Conservation (phyloP, 2,797 vertebrate genomes). For the Phylloscopus collybita region DNA sequence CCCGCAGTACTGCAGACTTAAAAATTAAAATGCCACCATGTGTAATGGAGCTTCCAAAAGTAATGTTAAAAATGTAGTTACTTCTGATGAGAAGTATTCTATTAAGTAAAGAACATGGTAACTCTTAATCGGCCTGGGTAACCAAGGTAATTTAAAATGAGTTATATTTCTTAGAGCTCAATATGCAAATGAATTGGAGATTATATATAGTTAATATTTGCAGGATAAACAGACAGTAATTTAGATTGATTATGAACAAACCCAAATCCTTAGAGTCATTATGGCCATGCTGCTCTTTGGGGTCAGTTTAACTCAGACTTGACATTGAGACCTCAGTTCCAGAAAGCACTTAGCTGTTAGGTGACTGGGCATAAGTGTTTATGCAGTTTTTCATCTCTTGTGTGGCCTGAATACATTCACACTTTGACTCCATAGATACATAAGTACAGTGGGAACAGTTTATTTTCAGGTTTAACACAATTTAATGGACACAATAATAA, state of each 20-base stretch:
- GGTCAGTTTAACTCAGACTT: neutral
- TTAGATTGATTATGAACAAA: neutral
- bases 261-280: neutral
- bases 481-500: neutral
- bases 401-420: neutral
- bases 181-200: neutral
- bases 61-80: slow-evolving; percentile 63
- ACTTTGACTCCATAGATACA: neutral
- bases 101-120: slow-evolving; percentile 3
- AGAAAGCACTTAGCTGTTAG: neutral
- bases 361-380: neutral
- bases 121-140: neutral
- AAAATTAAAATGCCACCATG: slow-evolving; percentile 65
- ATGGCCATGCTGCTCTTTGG: neutral
- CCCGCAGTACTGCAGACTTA: slow-evolving; percentile 45
- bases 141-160: neutral
- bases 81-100: slow-evolving; percentile 46
- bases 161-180: neutral
- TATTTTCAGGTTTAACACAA: neutral
- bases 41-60: slow-evolving; percentile 68
- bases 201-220: neutral
- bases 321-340: neutral
- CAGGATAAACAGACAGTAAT: neutral
- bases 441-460: neutral
- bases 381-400: neutral